A percentile compares a stretch with the other conserved stretches of the same genome.
phyloP scores from a whole-genome alignment of 2,113 vertebrate species.

The Nesospiza acunhae region DNA sequence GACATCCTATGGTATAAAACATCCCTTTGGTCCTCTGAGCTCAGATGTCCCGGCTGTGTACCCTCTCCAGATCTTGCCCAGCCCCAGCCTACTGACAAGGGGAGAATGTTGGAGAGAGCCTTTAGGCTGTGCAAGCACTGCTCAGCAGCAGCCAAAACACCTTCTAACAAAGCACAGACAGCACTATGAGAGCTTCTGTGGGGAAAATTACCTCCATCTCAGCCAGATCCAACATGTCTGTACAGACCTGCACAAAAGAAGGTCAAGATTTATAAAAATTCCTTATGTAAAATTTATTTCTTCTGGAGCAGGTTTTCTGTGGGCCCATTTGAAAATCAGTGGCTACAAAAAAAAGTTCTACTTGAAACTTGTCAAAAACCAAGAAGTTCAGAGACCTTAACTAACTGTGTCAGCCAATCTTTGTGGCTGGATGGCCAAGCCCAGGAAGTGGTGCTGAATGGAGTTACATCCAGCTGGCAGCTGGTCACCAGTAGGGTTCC shows the following conservation, averaged over 20 bases:
- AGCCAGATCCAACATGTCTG: neutral
- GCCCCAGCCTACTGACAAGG: rapidly evolving
- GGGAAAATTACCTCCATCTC: neutral
- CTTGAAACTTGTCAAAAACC: neutral
- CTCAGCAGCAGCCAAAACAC: neutral
- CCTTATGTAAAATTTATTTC: neutral
- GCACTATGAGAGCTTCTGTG: neutral
- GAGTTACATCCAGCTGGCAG: neutral
- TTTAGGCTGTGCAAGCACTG: neutral
- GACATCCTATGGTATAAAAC: neutral
- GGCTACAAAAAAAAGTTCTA: neutral
- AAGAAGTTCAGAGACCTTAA: neutral
- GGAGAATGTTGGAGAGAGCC: neutral
- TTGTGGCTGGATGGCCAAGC: neutral
- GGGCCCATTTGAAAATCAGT: neutral
- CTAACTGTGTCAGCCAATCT: neutral
- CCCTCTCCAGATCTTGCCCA: neutral
- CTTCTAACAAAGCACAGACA: neutral
- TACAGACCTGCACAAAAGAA: neutral
- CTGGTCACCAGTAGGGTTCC: neutral
- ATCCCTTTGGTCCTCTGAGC: neutral
- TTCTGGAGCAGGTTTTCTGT: neutral
- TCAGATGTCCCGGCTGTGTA: neutral
- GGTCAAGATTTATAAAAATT: neutral
- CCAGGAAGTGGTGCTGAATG: neutral